Percentiles rank a stretch among this genome's conserved stretches.
phyloP scores from a whole-genome alignment of 2,888 invertebrate species.

The Sphinx pinastri region DNA sequence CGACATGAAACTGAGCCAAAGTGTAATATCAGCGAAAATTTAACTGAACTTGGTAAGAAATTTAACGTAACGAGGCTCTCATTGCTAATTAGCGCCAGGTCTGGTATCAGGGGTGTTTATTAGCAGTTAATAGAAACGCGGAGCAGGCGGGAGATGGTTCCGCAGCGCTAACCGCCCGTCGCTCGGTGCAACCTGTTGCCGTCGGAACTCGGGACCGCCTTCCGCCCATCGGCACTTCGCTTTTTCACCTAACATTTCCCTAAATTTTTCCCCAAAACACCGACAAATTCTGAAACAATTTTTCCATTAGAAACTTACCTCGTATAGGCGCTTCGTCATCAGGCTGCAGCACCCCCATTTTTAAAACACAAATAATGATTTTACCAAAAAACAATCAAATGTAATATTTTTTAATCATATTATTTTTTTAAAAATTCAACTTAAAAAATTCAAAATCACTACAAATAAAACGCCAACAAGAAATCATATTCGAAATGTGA shows the following conservation, averaged over 20 bases:
- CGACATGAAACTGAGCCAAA: constrained; percentile 49
- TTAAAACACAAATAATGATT: constrained; percentile 36
- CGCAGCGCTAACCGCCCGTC: constrained; percentile 54
- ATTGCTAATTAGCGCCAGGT: constrained; percentile 65
- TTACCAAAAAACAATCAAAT: constrained; percentile 25
- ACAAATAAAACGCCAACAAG: constrained; percentile 56
- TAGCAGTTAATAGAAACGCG: constrained; percentile 72
- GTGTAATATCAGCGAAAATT: constrained; percentile 55
- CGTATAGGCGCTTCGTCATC: constrained; percentile 1
- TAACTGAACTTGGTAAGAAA: constrained; percentile 54
- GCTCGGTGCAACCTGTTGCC: constrained; percentile 77
- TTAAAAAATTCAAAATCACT: constrained; percentile 60
- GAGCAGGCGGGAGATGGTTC: constrained; percentile 56
- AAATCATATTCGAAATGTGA: constrained; percentile 53
- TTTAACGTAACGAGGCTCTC: constrained; percentile 65
- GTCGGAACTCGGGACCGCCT: constrained; percentile 79
- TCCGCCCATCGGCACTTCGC: constrained; percentile 72
- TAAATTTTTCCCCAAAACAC: constrained; percentile 27
- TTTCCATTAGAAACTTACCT: constrained; percentile 37
- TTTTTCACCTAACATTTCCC: constrained; percentile 39
- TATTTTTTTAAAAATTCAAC: constrained; percentile 47
- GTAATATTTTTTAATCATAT: constrained; percentile 35
- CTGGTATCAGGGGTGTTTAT: constrained; percentile 68
- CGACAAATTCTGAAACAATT: constrained; percentile 28
- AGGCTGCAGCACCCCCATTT: constrained; percentile 30